These are phyloP conservation scores for Hippocampus comes DNA, from an alignment of 2,113 vertebrate genomes.

Conservation along the genomic window DNA sequence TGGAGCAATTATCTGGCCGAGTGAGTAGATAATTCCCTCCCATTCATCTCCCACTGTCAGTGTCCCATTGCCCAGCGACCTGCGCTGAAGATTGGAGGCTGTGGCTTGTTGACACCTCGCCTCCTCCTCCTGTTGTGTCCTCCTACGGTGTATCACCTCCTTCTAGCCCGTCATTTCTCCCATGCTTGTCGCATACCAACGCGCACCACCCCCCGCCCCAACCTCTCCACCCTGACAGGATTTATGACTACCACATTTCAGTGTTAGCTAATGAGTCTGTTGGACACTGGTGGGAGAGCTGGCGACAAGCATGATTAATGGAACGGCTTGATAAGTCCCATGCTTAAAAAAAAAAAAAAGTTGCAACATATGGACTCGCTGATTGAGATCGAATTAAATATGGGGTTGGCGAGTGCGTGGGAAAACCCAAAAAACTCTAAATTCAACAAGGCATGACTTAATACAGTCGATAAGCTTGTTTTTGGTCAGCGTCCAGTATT, in stretches of 20 bases:
- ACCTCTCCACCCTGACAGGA: slow-evolving; percentile 28
- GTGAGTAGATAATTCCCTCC: slow-evolving; percentile 80
- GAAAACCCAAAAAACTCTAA: slow-evolving; percentile 25
- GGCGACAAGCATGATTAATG: slow-evolving; percentile 60
- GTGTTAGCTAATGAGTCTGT: slow-evolving; percentile 65
- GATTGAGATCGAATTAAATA: slow-evolving; percentile 56
- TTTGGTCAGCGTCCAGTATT: slow-evolving; percentile 27
- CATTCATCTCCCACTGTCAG: slow-evolving; percentile 77
- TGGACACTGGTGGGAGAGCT: slow-evolving; percentile 56
- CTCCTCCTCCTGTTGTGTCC: slow-evolving; percentile 25
- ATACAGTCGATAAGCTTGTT: slow-evolving; percentile 35
- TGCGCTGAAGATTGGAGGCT: slow-evolving; percentile 58
- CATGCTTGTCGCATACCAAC: slow-evolving; percentile 56
- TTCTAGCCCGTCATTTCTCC: slow-evolving; percentile 46
- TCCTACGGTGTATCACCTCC: slow-evolving; percentile 38
- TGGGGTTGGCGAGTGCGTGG: slow-evolving; percentile 35
- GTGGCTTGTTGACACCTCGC: slow-evolving; percentile 44
- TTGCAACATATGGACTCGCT: slow-evolving; percentile 38
- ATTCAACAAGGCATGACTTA: slow-evolving; percentile 27
- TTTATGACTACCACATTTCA: slow-evolving; percentile 58
- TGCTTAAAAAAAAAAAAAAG: slow-evolving; percentile 33
- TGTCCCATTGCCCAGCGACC: slow-evolving; percentile 76
- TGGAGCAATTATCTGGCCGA: slow-evolving; percentile 81
- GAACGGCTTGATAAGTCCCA: slow-evolving; percentile 47
- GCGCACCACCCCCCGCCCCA: neutral